Evolutionary conservation across 2,888 invertebrate species (phyloP).

Genomic region (Lucinisca nassula): DNA sequence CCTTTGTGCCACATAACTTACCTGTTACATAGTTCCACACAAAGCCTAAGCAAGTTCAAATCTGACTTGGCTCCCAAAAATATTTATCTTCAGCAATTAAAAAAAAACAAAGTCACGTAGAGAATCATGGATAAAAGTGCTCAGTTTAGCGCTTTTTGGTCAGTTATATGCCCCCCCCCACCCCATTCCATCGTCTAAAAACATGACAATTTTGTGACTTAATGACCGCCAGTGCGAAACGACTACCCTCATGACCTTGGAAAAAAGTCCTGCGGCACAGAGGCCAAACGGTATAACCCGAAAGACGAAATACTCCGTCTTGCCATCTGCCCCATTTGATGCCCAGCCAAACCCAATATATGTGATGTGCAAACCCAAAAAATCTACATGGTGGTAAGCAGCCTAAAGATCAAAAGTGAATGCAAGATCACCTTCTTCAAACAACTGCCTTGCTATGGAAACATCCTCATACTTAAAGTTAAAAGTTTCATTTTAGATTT

Average conservation of each 20-base stretch:
- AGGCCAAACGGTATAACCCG: neutral
- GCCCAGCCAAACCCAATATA: neutral
- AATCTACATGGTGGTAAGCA: neutral
- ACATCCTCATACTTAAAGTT: neutral
- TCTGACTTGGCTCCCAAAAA: neutral
- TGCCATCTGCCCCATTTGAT: neutral
- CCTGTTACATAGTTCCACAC: slow-evolving; percentile 29
- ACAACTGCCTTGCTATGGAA: neutral
- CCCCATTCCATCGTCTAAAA: neutral
- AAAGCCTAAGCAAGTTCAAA: neutral
- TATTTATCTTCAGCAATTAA: neutral
- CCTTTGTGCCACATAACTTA: neutral
- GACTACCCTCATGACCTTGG: neutral
- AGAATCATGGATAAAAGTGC: neutral
- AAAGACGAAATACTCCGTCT: neutral
- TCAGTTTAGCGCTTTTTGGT: neutral
- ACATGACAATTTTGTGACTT: neutral
- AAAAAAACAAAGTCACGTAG: neutral
- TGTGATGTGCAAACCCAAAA: neutral
- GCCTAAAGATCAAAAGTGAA: neutral
- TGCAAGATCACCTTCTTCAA: neutral
- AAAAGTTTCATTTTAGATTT: no score
- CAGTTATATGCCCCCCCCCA: neutral
- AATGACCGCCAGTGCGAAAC: neutral
- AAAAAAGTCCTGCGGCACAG: neutral